phyloP scores from a whole-genome alignment of 2,113 vertebrate species.

The Gavia stellata region DNA sequence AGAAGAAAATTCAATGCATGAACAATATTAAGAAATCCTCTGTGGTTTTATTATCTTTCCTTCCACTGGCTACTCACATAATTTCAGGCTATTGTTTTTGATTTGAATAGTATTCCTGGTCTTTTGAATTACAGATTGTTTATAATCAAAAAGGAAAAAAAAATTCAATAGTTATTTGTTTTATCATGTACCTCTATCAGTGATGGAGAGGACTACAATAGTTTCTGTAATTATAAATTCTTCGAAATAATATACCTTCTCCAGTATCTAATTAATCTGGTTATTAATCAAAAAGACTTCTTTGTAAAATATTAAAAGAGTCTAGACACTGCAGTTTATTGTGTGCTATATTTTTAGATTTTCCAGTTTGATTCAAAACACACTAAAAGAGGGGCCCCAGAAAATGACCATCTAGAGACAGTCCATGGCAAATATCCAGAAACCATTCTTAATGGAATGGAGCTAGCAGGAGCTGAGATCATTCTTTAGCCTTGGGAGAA shows the following conservation, averaged over 20 bases:
- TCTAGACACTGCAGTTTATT: conserved; percentile 51
- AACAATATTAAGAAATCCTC: not conserved
- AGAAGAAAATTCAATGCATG: not conserved
- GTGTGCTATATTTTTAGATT: conserved; percentile 61
- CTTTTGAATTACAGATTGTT: conserved; percentile 15
- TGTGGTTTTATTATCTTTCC: not conserved
- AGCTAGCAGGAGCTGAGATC: conserved; percentile 61
- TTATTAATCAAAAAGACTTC: conserved; percentile 25
- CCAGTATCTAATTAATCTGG: conserved; percentile 17
- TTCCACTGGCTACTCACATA: not conserved
- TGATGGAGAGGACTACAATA: not conserved
- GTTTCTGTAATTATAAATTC: conserved; percentile 28
- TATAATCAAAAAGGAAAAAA: not conserved
- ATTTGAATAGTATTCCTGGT: conserved; percentile 13
- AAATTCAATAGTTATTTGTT: not conserved
- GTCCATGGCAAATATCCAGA: conserved; percentile 72
- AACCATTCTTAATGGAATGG: conserved; percentile 66
- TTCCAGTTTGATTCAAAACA: conserved; percentile 71
- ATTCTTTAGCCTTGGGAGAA: conserved; percentile 40
- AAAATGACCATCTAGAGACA: conserved; percentile 67
- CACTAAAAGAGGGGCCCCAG: conserved; percentile 65
- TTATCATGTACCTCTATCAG: not conserved
- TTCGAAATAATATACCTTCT: not conserved
- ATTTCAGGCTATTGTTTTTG: conserved; percentile 32
- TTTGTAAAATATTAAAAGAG: conserved; percentile 44